Evolutionary conservation across 2,797 vertebrate genomes (phyloP).

Genomic region (Muraenolepis orangiensis): DNA sequence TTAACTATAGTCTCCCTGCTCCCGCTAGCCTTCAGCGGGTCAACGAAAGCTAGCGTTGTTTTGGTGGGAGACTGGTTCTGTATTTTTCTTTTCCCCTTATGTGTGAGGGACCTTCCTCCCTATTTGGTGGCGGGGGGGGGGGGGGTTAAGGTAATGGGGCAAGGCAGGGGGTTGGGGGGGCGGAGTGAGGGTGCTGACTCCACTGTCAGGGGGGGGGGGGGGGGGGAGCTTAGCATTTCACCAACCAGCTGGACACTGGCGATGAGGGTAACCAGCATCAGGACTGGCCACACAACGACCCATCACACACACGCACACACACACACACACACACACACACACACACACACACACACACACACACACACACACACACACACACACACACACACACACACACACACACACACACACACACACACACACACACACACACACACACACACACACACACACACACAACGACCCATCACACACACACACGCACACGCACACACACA

Average conservation of each 20-base stretch:
- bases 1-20: too few species aligned
- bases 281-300: too few species aligned
- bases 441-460: neutral
- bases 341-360: neutral
- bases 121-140: constrained; percentile 29
- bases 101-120: too few species aligned
- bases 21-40: too few species aligned
- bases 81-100: too few species aligned
- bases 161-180: constrained; percentile 66
- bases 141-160: constrained; percentile 55
- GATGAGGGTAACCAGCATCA: constrained; percentile 57
- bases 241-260: constrained; percentile 46
- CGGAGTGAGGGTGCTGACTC: constrained; percentile 60
- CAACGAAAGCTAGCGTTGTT: neutral
- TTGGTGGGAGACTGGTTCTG: too few species aligned
- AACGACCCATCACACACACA: too few species aligned
- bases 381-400: neutral
- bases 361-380: neutral
- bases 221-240: constrained; percentile 46
- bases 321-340: neutral
- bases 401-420: neutral
- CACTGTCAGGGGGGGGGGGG: constrained; percentile 54
- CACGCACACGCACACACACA: too few species aligned
- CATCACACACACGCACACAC: too few species aligned
- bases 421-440: neutral